Evolutionary conservation across 2,888 invertebrate species (phyloP).

Genomic region (Eupeodes luniger): DNA sequence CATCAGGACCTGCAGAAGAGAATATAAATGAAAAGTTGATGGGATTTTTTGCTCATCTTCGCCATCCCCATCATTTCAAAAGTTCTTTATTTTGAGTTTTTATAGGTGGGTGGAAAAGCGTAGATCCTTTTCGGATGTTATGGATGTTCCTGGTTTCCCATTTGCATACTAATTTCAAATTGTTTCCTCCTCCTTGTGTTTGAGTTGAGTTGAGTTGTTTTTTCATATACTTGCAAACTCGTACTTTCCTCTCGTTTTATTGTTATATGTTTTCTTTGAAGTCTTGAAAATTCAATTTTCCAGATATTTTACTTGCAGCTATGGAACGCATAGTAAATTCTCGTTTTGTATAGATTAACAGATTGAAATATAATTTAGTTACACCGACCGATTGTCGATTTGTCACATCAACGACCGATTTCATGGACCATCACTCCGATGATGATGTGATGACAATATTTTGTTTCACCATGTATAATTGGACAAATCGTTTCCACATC

Average conservation of each 20-base stretch:
- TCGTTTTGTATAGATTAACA: constrained; percentile 64
- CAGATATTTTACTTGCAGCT: constrained; percentile 44
- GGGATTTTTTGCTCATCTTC: constrained; percentile 59
- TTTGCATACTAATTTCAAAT: constrained; percentile 73
- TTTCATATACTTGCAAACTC: neutral
- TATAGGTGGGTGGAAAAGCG: constrained; percentile 20
- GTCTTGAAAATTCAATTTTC: constrained; percentile 61
- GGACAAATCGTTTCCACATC: constrained; percentile 67
- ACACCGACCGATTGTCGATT: constrained; percentile 46
- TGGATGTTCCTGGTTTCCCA: constrained; percentile 20
- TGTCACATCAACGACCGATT: constrained; percentile 61
- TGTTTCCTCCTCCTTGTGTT: constrained; percentile 56
- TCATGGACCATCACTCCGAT: constrained; percentile 66
- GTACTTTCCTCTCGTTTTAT: neutral
- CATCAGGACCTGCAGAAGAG: constrained; percentile 17
- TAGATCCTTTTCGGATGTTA: constrained; percentile 17
- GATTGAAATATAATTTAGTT: constrained; percentile 67
- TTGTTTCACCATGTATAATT: constrained; percentile 59
- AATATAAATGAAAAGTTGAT: constrained; percentile 71
- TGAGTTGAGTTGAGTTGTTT: constrained; percentile 2
- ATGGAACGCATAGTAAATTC: constrained; percentile 50
- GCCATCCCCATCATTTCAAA: constrained; percentile 15
- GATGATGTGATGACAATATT: constrained; percentile 37
- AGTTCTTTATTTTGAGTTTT: neutral
- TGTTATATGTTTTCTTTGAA: constrained; percentile 58